Evolutionary conservation across 1,140 invertebrate genomes (phyloP), one percentile per base, ranked within the genome.

Genomic region (Aphaenogaster rudis): DNA sequence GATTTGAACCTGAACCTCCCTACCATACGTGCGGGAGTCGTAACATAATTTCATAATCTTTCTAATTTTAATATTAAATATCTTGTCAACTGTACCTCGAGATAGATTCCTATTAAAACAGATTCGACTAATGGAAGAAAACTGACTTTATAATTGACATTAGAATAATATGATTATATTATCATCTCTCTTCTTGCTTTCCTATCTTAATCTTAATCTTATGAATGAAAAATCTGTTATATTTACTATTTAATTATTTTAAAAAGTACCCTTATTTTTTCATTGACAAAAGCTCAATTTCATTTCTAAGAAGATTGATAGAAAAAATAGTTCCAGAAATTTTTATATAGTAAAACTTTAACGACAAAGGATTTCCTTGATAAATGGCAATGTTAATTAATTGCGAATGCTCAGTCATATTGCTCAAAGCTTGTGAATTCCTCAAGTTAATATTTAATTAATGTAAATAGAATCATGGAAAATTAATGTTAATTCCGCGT

Each of bases 361-460:
- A 48, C 8, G 2, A 50, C 42, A 69, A 48, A 69, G 13, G 3
- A 69, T 69, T 48, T 50, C 13, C 13, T 50, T 69, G 6, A 69
- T 69, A 15, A 69, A 69, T 69, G 28, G 5, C n/a, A 48, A 15
- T 69, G 48, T 42, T 42, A 39, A 66, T 50, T 69, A 50, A 69
- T 50, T 69, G 21, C 2, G 11, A 50, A 69, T 48, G 0, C 6
- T 45, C 6, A 15, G n/a, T 5, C 45, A 15, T 15, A 33, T 69
- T 28, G 21, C 5, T 69, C 13, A 28, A 50, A 69, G 21, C 11
- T 9, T 7, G 66, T 69, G 13, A 48, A 69, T 69, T 69, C 50
- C 50, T 69, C 42, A 69, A 69, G 42, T 50, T 69, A 48, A 48
- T 9, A 50, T 69, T 69, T 69, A 69, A 69, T 69, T 50, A 69